phyloP scores from a whole-genome alignment of 2,113 vertebrate genomes.

The Apus apus region DNA sequence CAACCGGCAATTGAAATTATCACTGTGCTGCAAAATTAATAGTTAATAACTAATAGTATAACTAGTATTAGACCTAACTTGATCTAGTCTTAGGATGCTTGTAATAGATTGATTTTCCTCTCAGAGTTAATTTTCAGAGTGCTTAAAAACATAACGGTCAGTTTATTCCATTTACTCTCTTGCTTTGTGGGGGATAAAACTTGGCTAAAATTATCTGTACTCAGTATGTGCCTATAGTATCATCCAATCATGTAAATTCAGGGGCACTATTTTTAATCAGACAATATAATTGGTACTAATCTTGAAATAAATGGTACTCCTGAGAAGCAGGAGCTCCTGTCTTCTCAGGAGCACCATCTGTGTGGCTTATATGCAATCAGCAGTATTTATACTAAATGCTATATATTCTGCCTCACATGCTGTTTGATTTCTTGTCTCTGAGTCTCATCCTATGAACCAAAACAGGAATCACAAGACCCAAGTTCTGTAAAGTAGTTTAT shows the following conservation, averaged over 20 bases:
- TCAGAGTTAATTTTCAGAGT: constrained; percentile 28
- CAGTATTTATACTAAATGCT: constrained; percentile 54
- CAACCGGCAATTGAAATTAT: background rate
- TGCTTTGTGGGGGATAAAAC: background rate
- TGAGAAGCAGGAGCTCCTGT: constrained; percentile 44
- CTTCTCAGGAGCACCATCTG: constrained; percentile 49
- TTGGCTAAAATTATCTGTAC: background rate
- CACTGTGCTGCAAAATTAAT: background rate
- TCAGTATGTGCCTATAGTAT: constrained; percentile 32
- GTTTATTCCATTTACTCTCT: constrained; percentile 11
- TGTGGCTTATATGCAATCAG: constrained; percentile 44
- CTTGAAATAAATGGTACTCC: constrained; percentile 56
- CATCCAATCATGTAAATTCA: constrained; percentile 64
- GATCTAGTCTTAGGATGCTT: background rate
- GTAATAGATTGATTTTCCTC: background rate
- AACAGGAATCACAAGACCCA: background rate
- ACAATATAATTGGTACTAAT: constrained; percentile 64
- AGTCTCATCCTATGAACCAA: background rate
- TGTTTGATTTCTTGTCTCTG: constrained; percentile 32
- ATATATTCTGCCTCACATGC: constrained; percentile 18
- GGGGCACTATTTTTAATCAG: constrained; percentile 68
- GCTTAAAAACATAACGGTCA: background rate
- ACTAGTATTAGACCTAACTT: background rate
- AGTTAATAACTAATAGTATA: background rate
- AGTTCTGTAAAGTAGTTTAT: constrained; percentile 12